Conservation (phyloP, 2,797 vertebrate species). For the Apogon hyalosoma region DNA sequence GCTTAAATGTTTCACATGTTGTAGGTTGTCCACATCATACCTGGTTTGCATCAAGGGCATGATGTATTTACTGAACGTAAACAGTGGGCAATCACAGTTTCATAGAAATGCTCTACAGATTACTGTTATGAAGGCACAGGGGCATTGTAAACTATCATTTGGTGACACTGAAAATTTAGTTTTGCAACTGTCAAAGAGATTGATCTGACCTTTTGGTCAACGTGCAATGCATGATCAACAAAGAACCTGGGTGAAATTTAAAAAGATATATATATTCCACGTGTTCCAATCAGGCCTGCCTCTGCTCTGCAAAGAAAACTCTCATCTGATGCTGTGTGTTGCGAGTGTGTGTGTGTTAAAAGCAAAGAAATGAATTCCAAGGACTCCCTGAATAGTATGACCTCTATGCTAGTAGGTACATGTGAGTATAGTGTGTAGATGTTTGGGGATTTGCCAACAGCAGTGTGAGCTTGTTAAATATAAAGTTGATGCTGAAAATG, state of each 20-base stretch:
- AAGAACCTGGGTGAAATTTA: slow-evolving; percentile 11
- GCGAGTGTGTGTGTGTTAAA: slow-evolving; percentile 6
- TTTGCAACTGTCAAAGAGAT: slow-evolving; percentile 4
- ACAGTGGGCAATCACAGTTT: background rate
- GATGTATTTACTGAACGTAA: background rate
- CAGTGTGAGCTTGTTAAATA: background rate
- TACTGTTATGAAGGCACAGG: slow-evolving; percentile 14
- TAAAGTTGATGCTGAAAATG: slow-evolving; percentile 1
- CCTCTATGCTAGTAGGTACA: slow-evolving; percentile 11
- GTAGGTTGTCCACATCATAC: too few species aligned
- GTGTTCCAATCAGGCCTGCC: slow-evolving; percentile 15
- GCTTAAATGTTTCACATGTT: too few species aligned
- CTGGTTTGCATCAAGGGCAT: background rate
- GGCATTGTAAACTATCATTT: slow-evolving; percentile 9
- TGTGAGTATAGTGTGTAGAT: background rate
- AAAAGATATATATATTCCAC: slow-evolving; percentile 3
- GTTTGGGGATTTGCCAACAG: background rate
- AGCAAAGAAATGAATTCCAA: slow-evolving; percentile 11
- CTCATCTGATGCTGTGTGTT: background rate
- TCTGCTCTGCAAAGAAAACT: background rate
- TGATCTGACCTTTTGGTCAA: slow-evolving; percentile 40
- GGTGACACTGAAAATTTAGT: slow-evolving; percentile 12
- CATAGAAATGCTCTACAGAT: slow-evolving; percentile 4
- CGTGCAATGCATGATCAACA: slow-evolving; percentile 19
- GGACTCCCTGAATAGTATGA: slow-evolving; percentile 14